A percentile compares a stretch with the other conserved stretches of the same genome.
Conservation (phyloP, 2,888 invertebrate species). For the Agrochola lota region DNA sequence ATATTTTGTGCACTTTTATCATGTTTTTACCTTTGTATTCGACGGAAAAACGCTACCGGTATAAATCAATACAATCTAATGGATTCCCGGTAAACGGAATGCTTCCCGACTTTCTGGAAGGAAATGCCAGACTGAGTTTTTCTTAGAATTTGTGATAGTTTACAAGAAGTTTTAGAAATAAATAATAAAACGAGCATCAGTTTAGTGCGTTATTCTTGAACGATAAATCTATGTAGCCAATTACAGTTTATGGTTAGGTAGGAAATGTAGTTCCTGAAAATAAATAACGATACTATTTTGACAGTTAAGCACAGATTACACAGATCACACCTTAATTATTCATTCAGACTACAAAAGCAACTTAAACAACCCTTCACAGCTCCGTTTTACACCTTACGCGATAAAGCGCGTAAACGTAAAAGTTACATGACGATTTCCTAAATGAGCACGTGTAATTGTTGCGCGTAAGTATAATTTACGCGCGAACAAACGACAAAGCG, state of each 20-base stretch:
- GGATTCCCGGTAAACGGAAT: conserved; percentile 69
- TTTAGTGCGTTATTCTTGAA: background rate
- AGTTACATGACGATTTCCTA: conserved; percentile 73
- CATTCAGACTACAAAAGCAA: conserved; percentile 18
- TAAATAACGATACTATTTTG: background rate
- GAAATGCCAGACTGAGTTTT: conserved; percentile 31
- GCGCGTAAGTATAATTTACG: conserved; percentile 76
- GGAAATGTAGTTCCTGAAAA: background rate
- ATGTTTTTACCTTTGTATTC: conserved; percentile 68
- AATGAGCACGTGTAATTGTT: conserved; percentile 75
- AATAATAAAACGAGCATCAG: background rate
- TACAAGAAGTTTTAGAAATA: background rate
- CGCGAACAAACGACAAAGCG: conserved; percentile 77
- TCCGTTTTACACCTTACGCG: conserved; percentile 53
- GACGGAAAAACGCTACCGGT: conserved; percentile 65
- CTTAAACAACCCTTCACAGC: conserved; percentile 28
- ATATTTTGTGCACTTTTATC: conserved; percentile 76
- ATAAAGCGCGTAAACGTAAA: conserved; percentile 68
- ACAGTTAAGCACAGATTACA: conserved; percentile 7
- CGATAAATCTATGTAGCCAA: background rate
- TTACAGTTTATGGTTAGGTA: background rate
- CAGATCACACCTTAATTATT: conserved; percentile 28
- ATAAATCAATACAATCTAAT: conserved; percentile 71
- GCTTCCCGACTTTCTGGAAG: conserved; percentile 38
- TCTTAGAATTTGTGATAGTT: conserved; percentile 35